Evolutionary conservation across 2,797 vertebrate species (phyloP).

Genomic region (Gymnopithys bicolor): DNA sequence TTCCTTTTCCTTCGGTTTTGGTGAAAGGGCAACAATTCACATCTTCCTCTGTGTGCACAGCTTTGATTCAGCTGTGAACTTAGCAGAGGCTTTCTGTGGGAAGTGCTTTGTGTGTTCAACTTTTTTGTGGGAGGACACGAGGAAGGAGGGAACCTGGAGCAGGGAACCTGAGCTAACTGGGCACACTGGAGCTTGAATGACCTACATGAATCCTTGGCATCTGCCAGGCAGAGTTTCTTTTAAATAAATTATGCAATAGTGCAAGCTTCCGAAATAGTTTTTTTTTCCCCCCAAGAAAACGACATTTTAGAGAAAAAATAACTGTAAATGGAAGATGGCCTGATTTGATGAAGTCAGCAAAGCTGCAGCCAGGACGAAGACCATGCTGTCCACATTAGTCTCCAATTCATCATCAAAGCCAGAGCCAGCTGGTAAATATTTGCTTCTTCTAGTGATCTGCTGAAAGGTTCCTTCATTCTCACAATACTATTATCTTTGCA

Average conservation of each 20-base stretch:
- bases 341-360: slow-evolving; percentile 56
- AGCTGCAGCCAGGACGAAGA: background rate
- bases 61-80: background rate
- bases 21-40: background rate
- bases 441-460: slow-evolving; percentile 21
- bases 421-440: slow-evolving; percentile 50
- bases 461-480: slow-evolving; percentile 22
- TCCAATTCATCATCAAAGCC: background rate
- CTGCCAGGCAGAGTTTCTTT: background rate
- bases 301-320: slow-evolving; percentile 4
- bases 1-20: background rate
- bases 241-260: slow-evolving; percentile 9
- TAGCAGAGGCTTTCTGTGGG: background rate
- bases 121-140: background rate
- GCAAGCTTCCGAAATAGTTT: background rate
- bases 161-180: background rate
- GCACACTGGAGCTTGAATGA: background rate
- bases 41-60: rapidly evolving
- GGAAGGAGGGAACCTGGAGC: background rate
- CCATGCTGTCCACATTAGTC: background rate
- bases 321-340: slow-evolving; percentile 6
- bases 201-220: background rate
- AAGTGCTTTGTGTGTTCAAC: background rate
- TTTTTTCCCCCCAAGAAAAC: background rate
- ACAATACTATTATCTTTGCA: slow-evolving; percentile 16